A percentile compares a stretch with the other conserved stretches of the same genome.
Evolutionary conservation across 2,888 invertebrate genomes (phyloP).

Genomic region (Capitulum mitella): DNA sequence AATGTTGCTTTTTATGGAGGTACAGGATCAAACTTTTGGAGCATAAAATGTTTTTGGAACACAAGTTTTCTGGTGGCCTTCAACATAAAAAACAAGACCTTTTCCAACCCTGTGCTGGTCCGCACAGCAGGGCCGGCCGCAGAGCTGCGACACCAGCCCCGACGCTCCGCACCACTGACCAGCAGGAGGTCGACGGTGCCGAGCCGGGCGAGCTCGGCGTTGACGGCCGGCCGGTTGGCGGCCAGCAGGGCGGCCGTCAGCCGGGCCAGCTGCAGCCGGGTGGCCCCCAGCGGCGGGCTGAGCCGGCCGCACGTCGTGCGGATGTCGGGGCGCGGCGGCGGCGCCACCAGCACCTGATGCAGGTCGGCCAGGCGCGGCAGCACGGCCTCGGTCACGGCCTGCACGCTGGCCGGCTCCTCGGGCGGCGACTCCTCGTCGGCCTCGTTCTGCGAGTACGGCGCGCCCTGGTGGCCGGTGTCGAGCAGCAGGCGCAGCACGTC

Average conservation of each 20-base stretch:
- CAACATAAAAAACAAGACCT: too few species aligned
- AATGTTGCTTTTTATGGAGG: too few species aligned
- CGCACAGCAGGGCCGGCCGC: too few species aligned
- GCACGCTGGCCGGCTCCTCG: slow-evolving; percentile 43
- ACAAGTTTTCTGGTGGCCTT: too few species aligned
- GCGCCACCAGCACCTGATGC: slow-evolving; percentile 59
- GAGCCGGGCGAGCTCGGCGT: slow-evolving; percentile 55
- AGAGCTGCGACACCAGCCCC: too few species aligned
- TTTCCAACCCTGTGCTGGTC: too few species aligned
- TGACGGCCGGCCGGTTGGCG: slow-evolving; percentile 63
- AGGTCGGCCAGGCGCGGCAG: slow-evolving; percentile 61
- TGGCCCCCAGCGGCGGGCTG: slow-evolving; percentile 60
- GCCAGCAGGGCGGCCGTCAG: slow-evolving; percentile 67
- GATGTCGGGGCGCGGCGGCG: slow-evolving; percentile 48
- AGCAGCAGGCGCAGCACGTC: slow-evolving; percentile 9
- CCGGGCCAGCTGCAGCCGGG: slow-evolving; percentile 69
- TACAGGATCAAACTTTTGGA: too few species aligned
- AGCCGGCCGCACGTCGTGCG: slow-evolving; percentile 13
- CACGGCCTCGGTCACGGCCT: slow-evolving; percentile 57
- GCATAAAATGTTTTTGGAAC: too few species aligned
- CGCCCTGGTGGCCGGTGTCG: slow-evolving; percentile 6
- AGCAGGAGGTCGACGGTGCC: slow-evolving; percentile 49
- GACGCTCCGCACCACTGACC: too few species aligned
- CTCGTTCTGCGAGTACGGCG: slow-evolving; percentile 3
- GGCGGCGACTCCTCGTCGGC: slow-evolving; percentile 1